Conservation (phyloP, 1,140 invertebrate species). For the Rhyacophila brunnea region DNA sequence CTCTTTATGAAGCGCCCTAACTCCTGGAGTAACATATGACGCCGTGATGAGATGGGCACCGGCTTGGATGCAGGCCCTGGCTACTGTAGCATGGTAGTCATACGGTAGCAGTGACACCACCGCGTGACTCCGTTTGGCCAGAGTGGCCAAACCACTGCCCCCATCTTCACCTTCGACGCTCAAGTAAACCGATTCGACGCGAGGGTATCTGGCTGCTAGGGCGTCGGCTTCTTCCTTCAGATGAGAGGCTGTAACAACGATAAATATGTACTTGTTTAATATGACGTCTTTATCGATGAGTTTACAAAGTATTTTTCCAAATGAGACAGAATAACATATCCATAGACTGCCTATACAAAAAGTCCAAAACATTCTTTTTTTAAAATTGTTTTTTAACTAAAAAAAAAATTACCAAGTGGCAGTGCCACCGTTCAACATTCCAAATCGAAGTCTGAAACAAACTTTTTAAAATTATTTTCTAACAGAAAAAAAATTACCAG, state of each 20-base stretch:
- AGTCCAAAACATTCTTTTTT: too few species aligned
- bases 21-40: conserved; percentile 86
- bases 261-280: too few species aligned
- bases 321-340: too few species aligned
- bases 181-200: conserved; percentile 79
- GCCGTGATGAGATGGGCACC: conserved; percentile 94
- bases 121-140: conserved; percentile 42
- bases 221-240: conserved; percentile 85
- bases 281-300: too few species aligned
- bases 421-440: too few species aligned
- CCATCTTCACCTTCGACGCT: conserved; percentile 75
- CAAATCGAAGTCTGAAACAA: too few species aligned
- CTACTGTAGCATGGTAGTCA: conserved; percentile 80
- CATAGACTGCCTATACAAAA: too few species aligned
- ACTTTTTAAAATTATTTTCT: too few species aligned
- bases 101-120: conserved; percentile 92
- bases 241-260: conserved; percentile 67
- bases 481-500: too few species aligned
- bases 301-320: too few species aligned
- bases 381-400: too few species aligned
- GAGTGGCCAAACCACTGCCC: conserved; percentile 64
- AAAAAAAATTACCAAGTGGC: too few species aligned
- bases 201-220: conserved; percentile 72
- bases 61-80: conserved; percentile 82
- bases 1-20: conserved; percentile 77